Base-by-base conservation (phyloP, 1,140 invertebrate species). In the Bicyclus anynana region DNA sequence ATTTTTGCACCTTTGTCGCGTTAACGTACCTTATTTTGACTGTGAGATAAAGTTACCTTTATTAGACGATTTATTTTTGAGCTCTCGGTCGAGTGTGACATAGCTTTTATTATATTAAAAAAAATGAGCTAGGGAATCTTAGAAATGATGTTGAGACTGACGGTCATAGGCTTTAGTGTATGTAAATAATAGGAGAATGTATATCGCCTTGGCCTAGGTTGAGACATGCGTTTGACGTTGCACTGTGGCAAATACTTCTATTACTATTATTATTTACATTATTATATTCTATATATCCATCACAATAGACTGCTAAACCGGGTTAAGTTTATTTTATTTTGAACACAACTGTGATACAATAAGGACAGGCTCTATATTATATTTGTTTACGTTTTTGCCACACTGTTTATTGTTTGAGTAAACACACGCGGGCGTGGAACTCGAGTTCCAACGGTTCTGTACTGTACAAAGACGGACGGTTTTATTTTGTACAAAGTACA, bases 131-230 rank as follows among this genome's bases (percentile, higher is more conserved):
- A 77, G 83, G 68, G 67, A 76, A 76, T 76, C 74, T 76, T 81
- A 75, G 69, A 77, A 66, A 72, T 71, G 79, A 75, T 77, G 81
- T 84, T 80, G 82, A 85, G 83, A 83, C 84, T 84, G 84, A 88
- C 59, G 84, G 84, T 81, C 81, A 80, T 76, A 80, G 82, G 82
- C 80, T 81, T 23, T 80, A 85, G 79, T 75, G 74, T 80, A 77
- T 88, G 83, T 88, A 88, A 83, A 88, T 88, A 87, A 77, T 87
- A 88, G 85, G 82, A 85, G 84, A 85, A 87, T 85, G 65, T 83
- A 82, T 76, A 76, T 72, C 67, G 83, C 82, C 83, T 77, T 79
- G 79, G 74, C 83, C 84, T 80, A 77, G 74, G 83, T 83, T 77
- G 77, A 85, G 60, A 83, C 84, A 77, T 60, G 57, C 63, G 61